These are phyloP conservation scores for Sthenelais limicola DNA, from an alignment of 2,888 invertebrate species.

Conservation along the genomic window DNA sequence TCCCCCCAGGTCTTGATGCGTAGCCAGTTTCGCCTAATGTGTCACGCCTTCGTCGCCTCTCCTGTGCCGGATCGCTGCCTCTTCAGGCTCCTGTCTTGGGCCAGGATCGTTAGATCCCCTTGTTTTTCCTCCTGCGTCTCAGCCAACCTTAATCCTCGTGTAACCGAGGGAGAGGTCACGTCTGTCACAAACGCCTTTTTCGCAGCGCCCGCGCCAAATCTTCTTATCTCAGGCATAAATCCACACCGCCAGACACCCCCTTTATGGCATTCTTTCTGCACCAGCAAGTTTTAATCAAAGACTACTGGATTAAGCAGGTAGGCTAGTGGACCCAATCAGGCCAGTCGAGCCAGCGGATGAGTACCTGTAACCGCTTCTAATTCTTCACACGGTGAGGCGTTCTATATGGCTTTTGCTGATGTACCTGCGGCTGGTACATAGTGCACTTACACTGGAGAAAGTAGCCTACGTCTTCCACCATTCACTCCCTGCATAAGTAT, in stretches of 20 bases:
- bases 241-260: conserved; percentile 20
- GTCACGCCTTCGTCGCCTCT: too few relatives aligned
- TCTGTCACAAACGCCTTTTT: conserved; percentile 25
- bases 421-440: too few relatives aligned
- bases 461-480: too few relatives aligned
- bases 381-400: not conserved
- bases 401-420: too few relatives aligned
- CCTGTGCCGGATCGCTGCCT: too few relatives aligned
- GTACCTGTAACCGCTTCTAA: conserved; percentile 4
- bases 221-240: conserved; percentile 32
- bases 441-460: too few relatives aligned
- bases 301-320: conserved; percentile 18
- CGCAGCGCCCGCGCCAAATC: conserved; percentile 20
- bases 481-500: too few relatives aligned
- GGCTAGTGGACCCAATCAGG: conserved; percentile 17
- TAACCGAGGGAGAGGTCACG: conserved; percentile 19
- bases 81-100: too few relatives aligned
- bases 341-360: conserved; percentile 4
- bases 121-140: conserved; percentile 32
- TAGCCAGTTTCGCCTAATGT: too few relatives aligned
- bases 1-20: too few relatives aligned
- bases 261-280: conserved; percentile 30
- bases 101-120: not conserved
- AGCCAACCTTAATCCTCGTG: conserved; percentile 29
- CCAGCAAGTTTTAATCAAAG: conserved; percentile 39